Evolutionary conservation across 1,140 invertebrate species (phyloP).

Genomic region (Camponotus pennsylvanicus): DNA sequence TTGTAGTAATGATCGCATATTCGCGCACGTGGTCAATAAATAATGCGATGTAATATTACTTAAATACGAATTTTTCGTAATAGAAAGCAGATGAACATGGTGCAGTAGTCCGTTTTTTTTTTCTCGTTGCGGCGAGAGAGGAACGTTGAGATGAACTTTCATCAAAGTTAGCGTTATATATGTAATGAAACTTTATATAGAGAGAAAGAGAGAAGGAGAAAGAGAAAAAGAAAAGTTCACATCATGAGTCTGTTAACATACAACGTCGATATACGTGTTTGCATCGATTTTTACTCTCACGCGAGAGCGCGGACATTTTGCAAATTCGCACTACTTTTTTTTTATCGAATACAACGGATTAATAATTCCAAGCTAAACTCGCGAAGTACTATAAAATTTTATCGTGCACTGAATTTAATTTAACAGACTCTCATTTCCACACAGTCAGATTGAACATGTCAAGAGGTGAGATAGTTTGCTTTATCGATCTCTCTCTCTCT

Average conservation of each 20-base stretch:
- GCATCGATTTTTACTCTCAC: slow-evolving; percentile 12
- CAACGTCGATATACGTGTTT: background rate
- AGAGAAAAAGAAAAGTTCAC: background rate
- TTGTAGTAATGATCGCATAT: background rate
- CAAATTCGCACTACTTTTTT: slow-evolving; percentile 18
- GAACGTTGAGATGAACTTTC: slow-evolving; percentile 20
- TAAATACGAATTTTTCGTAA: slow-evolving; percentile 2
- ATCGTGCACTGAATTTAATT: slow-evolving; percentile 52
- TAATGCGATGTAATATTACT: background rate
- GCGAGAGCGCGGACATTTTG: slow-evolving; percentile 26
- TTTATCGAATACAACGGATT: slow-evolving; percentile 33
- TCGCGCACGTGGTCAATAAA: background rate
- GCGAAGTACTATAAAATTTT: slow-evolving; percentile 54
- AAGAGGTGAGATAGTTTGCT: slow-evolving; percentile 1
- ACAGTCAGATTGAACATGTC: slow-evolving; percentile 40
- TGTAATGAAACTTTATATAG: slow-evolving; percentile 38
- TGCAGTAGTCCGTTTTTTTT: slow-evolving; percentile 5
- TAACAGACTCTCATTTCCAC: slow-evolving; percentile 41
- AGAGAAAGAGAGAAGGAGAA: background rate
- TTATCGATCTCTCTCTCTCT: background rate
- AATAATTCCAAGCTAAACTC: slow-evolving; percentile 51
- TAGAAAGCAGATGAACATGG: slow-evolving; percentile 12
- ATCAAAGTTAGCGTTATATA: slow-evolving; percentile 20
- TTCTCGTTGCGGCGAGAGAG: background rate
- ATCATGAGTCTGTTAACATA: slow-evolving; percentile 22